Evolutionary conservation across 2,888 invertebrate genomes (phyloP), one percentile per base, ranked within the genome.

Genomic region (Euproctis similis): DNA sequence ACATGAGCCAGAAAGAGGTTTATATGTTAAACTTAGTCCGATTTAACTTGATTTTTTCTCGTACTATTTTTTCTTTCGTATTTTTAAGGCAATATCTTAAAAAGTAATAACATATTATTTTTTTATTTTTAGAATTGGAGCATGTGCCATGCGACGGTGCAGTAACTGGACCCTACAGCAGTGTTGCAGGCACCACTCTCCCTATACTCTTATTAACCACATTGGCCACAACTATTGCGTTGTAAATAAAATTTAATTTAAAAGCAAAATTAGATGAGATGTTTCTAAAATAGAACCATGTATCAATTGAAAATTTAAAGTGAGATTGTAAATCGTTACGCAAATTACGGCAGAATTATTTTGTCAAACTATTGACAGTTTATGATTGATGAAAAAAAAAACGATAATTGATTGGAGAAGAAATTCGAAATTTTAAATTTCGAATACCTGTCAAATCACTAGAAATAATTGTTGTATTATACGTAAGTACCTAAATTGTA

Each of bases 81-180:
- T n/a, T n/a, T n/a, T n/a, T n/a, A n/a, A n/a, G n/a, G n/a, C n/a
- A n/a, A n/a, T n/a, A n/a, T n/a, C n/a, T n/a, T n/a, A n/a, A n/a
- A n/a, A n/a, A n/a, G n/a, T n/a, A n/a, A n/a, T n/a, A n/a, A n/a
- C n/a, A n/a, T n/a, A 21, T 21, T n/a, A 9, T 20, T 20, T 11
- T 24, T 20, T 32, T 30, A 2, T 31, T 74, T 76, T 30, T 72
- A 84, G 84, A 80, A 59, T 36, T 84, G 55, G 82, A 82, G 42
- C 78, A 72, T 28, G 77, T 73, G 6, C 84, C 85, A 2, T 85
- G 85, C 36, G 85, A 85, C 30, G 75, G 85, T 3, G 85, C 85
- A 1, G 84, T 85, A 2, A 85, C 85, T 0, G 84, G 84, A 0
- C 84, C 81, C 0, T 81, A 84, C 47, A 85, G 85, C 55, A 85